phyloP scores from a whole-genome alignment of 2,113 vertebrate genomes.

The Corythoichthys intestinalis region DNA sequence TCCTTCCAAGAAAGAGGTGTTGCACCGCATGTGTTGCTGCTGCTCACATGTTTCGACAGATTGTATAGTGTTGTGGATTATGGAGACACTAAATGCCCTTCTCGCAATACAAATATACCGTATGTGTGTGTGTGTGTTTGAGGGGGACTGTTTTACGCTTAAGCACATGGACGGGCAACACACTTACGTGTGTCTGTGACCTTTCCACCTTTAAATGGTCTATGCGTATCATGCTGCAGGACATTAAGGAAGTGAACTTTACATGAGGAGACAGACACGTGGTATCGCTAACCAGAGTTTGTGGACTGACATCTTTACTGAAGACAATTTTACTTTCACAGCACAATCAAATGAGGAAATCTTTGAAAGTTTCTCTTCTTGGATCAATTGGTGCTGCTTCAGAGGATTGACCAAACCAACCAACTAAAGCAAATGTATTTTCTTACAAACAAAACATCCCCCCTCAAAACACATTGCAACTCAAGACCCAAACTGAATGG shows the following conservation, averaged over 20 bases:
- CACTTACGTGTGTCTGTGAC: not conserved
- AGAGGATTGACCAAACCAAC: conserved; percentile 3
- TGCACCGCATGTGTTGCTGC: conserved; percentile 13
- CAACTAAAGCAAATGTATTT: conserved; percentile 14
- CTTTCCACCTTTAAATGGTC: not conserved
- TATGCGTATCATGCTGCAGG: conserved; percentile 5
- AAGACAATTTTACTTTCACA: conserved; percentile 14
- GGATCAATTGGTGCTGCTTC: conserved; percentile 21
- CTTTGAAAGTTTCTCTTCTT: not conserved
- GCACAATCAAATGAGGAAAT: conserved; percentile 20
- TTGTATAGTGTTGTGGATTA: conserved; percentile 28
- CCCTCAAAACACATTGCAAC: conserved; percentile 33
- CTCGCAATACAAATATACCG: conserved; percentile 2
- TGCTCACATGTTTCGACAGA: conserved; percentile 29
- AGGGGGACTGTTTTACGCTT: not conserved
- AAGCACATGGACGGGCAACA: not conserved
- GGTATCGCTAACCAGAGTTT: not conserved
- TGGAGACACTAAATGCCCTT: not conserved
- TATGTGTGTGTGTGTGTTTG: not conserved
- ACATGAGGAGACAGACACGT: conserved; percentile 12
- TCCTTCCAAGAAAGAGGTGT: conserved; percentile 20
- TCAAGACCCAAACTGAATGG: conserved; percentile 24
- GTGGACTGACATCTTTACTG: conserved; percentile 25
- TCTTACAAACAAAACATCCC: not conserved
- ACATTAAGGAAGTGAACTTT: conserved; percentile 15